Evolutionary conservation across 2,113 vertebrate genomes (phyloP), one percentile per base, ranked within the genome.

Genomic region (Ceyx melanurus): DNA sequence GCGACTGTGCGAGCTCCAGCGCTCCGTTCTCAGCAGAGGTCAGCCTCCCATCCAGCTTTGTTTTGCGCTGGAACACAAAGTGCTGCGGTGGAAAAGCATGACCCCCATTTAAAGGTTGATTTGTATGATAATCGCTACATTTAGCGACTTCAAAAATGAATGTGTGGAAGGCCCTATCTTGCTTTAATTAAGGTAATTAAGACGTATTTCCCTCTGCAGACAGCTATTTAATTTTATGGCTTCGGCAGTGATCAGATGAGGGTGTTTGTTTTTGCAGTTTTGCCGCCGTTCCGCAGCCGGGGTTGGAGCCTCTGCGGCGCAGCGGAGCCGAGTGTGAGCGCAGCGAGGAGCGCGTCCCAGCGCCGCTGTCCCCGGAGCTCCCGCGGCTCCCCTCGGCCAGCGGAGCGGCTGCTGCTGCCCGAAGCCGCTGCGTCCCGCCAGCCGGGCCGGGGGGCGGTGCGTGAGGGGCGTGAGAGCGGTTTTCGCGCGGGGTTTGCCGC

Each of bases 111-210:
- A 95, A 97, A 97, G 92, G 78, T 92, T 90, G 88, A 89, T 88
- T 94, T 91, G 61, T 97, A 96, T 92, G 82, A 95, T 96, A 94
- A 82, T 88, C 86, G 90, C 82, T 92, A 93, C 66, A 90, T 92
- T 96, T 77, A 88, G 84, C 77, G 92, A 56, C 80, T 96, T 87
- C 93, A 33, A 77, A 96, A 96, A 96, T 82, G 82, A 86, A 86
- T 66, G 72, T 50, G 70, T 65, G 61, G 53, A 95, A 87, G 82
- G 90, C 71, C 84, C 76, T 97, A 68, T 78, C 88, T 93, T 94
- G 89, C 91, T 92, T 96, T 97, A 97, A 96, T 94, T 95, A 97
- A 97, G 89, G 88, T 88, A 95, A 97, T 96, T 97, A 96, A 95
- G 95, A 91, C 93, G 75, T 95, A 96, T 93, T 97, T 97, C 78